Percentiles rank a stretch among this genome's conserved stretches.
phyloP scores from a whole-genome alignment of 2,888 invertebrate species.

The Sminthurides aquaticus region DNA sequence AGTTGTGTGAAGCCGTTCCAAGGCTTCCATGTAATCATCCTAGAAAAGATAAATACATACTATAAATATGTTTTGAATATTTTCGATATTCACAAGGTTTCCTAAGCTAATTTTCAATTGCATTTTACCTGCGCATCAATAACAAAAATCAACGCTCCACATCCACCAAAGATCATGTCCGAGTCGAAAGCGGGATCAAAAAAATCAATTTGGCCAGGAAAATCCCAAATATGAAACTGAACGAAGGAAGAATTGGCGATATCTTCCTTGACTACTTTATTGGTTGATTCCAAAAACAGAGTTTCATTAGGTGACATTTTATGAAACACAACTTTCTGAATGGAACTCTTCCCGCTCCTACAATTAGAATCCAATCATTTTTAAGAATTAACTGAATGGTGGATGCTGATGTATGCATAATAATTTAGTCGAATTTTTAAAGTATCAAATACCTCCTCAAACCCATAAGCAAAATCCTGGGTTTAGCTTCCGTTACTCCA shows the following conservation, averaged over 20 bases:
- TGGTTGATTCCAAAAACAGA: slow-evolving; percentile 93
- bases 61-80: not conserved
- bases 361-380: slow-evolving; percentile 46
- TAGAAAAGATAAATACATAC: too few species aligned
- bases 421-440: too few species aligned
- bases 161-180: slow-evolving; percentile 91
- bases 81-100: not conserved
- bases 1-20: slow-evolving; percentile 84
- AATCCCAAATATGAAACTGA: slow-evolving; percentile 99
- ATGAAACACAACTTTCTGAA: slow-evolving; percentile 99
- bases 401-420: too few species aligned
- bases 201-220: slow-evolving; percentile 97
- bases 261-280: slow-evolving; percentile 96
- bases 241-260: slow-evolving; percentile 96
- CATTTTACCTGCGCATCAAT: slow-evolving; percentile 87
- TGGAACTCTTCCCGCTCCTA: slow-evolving; percentile 97
- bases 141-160: slow-evolving; percentile 96
- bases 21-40: slow-evolving; percentile 95
- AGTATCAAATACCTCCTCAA: slow-evolving; percentile 63
- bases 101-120: too few species aligned
- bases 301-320: slow-evolving; percentile 99
- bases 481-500: slow-evolving; percentile 67
- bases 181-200: slow-evolving; percentile 94
- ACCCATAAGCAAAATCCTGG: slow-evolving; percentile 90
- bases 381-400: too few species aligned